Base-by-base conservation (phyloP, 2,797 vertebrate species). In the Myripristis murdjan region DNA sequence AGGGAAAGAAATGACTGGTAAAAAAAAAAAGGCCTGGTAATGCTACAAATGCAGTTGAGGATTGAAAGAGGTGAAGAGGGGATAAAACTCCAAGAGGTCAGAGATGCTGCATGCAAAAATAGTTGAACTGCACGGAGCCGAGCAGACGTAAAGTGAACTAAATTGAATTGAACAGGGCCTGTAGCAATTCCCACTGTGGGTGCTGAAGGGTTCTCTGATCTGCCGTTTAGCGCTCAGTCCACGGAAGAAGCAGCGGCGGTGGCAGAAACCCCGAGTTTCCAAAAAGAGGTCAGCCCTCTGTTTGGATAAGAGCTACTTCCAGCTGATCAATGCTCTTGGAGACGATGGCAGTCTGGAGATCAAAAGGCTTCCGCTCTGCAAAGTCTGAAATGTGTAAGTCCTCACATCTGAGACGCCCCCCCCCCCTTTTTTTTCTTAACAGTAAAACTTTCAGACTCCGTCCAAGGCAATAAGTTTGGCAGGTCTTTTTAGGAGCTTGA, bases 251-350 rank as follows among this genome's bases (percentile, higher is more conserved):
- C 18, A 37, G 62, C 52, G 39, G 22, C 75, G 82, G 62, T 73
- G 64, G 68, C 41, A 65, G 68, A 68, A 69, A 55, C 44, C 63
- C 61, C 1, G 51, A 28, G 62, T 69, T 63, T 82, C 65, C 8
- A 41, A 48, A 88, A 77, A 75, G 79, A 83, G 81, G 66, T 81
- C 79, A 79, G 26, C 43, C 71, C 59, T 77, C 79, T 79, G 79
- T 77, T 81, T 65, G 83, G 73, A 87, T 81, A 59, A 77, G 65
- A 68, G 37, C 70, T 77, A 1, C 0, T 64, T 82, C 69, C 82
- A 77, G 74, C 84, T 83, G 83, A 86, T 89, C 74, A 70, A 48
- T 63, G 76, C 69, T 73, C 63, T 63, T 62, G 57, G 63, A 78
- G 66, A 58, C 23, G 48, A 74, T 65, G 64, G 77, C 55, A 62